Percentiles rank a stretch among this genome's conserved stretches.
These are phyloP conservation scores for Neotragus pygmaeus DNA, from an alignment of 2,113 vertebrate genomes.

Conservation along the genomic window DNA sequence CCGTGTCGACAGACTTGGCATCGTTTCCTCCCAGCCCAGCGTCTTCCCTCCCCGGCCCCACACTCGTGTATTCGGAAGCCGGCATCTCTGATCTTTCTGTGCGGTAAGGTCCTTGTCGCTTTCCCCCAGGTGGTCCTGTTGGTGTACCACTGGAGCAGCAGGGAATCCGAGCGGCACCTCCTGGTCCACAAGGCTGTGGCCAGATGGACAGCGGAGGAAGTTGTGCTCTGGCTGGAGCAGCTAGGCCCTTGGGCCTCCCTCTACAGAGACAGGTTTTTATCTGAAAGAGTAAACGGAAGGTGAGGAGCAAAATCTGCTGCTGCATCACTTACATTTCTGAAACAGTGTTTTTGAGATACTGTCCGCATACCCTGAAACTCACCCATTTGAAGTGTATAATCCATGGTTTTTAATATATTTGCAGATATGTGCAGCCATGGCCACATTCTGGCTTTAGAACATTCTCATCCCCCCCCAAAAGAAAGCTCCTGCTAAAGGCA, in stretches of 20 bases:
- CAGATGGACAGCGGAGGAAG: constrained; percentile 91
- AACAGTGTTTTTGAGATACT: neutral
- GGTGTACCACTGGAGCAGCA: constrained; percentile 92
- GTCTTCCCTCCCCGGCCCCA: neutral
- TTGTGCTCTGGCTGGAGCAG: constrained; percentile 90
- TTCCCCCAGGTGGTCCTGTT: constrained; percentile 87
- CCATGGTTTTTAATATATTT: neutral
- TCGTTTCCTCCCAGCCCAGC: neutral
- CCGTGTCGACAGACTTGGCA: rapidly evolving
- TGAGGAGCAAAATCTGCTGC: constrained; percentile 63
- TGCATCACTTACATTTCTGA: neutral
- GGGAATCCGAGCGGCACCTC: constrained; percentile 85
- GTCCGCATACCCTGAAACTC: neutral
- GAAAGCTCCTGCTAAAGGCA: neutral
- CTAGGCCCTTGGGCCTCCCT: constrained; percentile 91
- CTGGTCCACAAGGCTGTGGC: constrained; percentile 90
- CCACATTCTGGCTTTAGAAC: neutral
- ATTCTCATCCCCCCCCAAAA: neutral
- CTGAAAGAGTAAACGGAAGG: constrained; percentile 94
- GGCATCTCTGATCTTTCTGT: neutral
- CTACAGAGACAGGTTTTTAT: constrained; percentile 88
- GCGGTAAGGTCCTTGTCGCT: neutral
- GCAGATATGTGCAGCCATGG: neutral
- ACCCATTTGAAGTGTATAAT: neutral
- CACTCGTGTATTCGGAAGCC: neutral